Base-by-base conservation (phyloP, 1,140 invertebrate species). In the Mycetomoellerius zeteki region DNA sequence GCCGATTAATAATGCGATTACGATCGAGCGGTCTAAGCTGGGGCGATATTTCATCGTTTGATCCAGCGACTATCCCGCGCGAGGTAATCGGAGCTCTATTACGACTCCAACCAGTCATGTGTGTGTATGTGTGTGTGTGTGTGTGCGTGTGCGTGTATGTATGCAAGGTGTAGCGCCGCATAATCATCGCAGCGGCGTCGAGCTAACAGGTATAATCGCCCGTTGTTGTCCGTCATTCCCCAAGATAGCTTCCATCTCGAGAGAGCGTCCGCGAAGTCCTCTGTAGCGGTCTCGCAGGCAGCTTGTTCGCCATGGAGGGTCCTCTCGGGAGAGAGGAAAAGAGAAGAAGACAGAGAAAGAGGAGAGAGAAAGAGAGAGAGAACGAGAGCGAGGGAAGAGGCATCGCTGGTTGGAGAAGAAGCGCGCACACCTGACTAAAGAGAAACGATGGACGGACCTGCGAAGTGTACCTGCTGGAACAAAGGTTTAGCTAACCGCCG, bases 341-440 rank as follows among this genome's bases (percentile, higher is more conserved):
- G 21, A 5, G 10, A 50, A 16, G 2, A 4, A 47, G 54, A 56
- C 52, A 43, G 67, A 80, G 21, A 24, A 27, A 73, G 21, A 12
- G n/a, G n/a, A 30, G 43, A 3, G 19, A 50, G 50, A 47, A 19
- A 30, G 6, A 52, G 52, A 62, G 60, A 43, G 67, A 80, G 16
- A 27, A 30, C 73, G 19, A 16, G 21, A 33, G 47, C 1, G n/a
- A 50, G 52, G 21, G 47, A 27, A 24, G 50, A 43, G 50, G 67
- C 4, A 58, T 12, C 27, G 43, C 21, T 24, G 58, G 21, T 62
- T 4, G 30, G 6, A 24, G 24, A 56, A 50, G 67, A 56, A 60
- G 24, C 69, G 24, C 65, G 5, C 77, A 56, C 87, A 90, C 89
- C 87, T 90, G 89, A 89, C 43, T 72, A 86, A 86, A 90, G 87